Evolutionary conservation across 2,797 vertebrate genomes (phyloP).

Genomic region (Natrix natrix): DNA sequence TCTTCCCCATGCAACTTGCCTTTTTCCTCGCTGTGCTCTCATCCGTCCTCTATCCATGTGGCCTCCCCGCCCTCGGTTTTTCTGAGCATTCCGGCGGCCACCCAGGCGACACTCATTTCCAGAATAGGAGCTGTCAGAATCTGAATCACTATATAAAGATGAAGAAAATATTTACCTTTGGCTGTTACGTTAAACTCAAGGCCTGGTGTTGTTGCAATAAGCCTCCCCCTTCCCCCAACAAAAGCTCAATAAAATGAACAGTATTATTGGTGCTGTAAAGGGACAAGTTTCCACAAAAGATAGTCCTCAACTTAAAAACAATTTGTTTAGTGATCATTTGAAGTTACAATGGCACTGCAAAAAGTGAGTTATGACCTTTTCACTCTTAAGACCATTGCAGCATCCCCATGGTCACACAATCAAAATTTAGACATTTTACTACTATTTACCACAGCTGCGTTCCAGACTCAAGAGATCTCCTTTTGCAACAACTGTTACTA

Average conservation of each 20-base stretch:
- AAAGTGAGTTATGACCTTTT: no score
- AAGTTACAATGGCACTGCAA: no score
- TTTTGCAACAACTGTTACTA: no score
- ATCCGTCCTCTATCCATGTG: constrained; percentile 84
- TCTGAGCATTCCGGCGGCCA: constrained; percentile 78
- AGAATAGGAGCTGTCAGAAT: constrained; percentile 85
- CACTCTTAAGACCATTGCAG: no score
- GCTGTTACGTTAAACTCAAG: background rate
- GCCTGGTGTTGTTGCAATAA: background rate
- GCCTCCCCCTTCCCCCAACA: no score
- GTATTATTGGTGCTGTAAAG: background rate
- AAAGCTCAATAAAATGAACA: no score
- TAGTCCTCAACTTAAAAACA: no score
- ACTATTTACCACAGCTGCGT: no score
- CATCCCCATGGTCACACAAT: no score
- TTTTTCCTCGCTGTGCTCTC: constrained; percentile 76
- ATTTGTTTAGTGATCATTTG: no score
- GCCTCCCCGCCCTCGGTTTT: constrained; percentile 83
- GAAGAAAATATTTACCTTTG: background rate
- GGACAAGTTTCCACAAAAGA: background rate
- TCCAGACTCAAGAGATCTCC: no score
- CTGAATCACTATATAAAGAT: constrained; percentile 78
- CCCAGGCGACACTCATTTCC: constrained; percentile 79
- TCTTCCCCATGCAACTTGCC: constrained; percentile 14
- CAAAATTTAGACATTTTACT: no score